phyloP scores from a whole-genome alignment of 2,888 invertebrate genomes.

The Hymenopus coronatus region DNA sequence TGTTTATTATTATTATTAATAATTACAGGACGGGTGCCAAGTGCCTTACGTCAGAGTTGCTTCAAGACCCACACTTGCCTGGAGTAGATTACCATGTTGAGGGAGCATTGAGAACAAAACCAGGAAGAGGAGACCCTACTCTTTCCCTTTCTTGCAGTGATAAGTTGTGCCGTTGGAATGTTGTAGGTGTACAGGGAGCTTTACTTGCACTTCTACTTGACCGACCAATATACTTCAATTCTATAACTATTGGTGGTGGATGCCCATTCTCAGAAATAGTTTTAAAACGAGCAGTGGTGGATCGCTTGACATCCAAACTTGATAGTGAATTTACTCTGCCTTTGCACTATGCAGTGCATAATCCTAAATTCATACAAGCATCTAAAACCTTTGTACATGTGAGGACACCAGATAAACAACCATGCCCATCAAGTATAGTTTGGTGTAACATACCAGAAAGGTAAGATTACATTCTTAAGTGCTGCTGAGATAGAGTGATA shows the following conservation, averaged over 20 bases:
- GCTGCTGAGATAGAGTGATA: background rate
- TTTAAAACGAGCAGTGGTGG: conserved; percentile 54
- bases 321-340: conserved; percentile 35
- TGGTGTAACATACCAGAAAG: conserved; percentile 55
- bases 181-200: conserved; percentile 67
- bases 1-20: no score
- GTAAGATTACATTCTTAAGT: conserved; percentile 40
- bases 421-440: conserved; percentile 60
- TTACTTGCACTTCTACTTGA: conserved; percentile 66
- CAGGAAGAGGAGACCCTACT: conserved; percentile 82
- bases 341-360: conserved; percentile 34
- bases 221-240: conserved; percentile 65
- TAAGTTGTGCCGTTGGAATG: conserved; percentile 86
- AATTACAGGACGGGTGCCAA: conserved; percentile 92
- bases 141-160: conserved; percentile 92
- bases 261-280: conserved; percentile 61
- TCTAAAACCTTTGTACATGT: conserved; percentile 30
- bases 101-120: conserved; percentile 79
- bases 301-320: conserved; percentile 39
- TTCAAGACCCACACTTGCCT: conserved; percentile 57
- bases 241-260: conserved; percentile 67
- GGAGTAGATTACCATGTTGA: conserved; percentile 65
- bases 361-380: conserved; percentile 39
- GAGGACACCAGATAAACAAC: conserved; percentile 43
- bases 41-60: conserved; percentile 56